These are phyloP conservation scores for Seriola quinqueradiata DNA, from an alignment of 2,113 vertebrate genomes.

Conservation along the genomic window DNA sequence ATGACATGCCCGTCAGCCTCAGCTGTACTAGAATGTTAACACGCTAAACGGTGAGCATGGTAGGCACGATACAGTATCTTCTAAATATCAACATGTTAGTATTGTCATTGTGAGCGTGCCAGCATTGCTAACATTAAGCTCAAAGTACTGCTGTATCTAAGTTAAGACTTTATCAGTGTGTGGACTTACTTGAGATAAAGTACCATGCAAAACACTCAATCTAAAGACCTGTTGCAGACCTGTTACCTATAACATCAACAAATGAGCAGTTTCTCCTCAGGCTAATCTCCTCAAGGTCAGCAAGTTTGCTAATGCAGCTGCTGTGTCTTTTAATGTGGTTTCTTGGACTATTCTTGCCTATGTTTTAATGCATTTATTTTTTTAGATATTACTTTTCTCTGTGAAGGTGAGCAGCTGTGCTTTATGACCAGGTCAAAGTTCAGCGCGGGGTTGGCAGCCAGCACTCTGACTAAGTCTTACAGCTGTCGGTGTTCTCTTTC, in stretches of 20 bases:
- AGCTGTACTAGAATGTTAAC: no score
- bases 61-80: neutral
- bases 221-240: neutral
- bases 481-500: slow-evolving; percentile 11
- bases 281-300: neutral
- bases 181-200: no score
- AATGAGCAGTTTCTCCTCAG: slow-evolving; percentile 9
- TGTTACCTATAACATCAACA: neutral
- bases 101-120: neutral
- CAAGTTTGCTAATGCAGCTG: neutral
- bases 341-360: neutral
- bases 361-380: neutral
- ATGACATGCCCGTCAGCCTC: neutral
- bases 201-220: neutral
- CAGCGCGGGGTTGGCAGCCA: slow-evolving; percentile 17
- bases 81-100: neutral
- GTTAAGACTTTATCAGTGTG: no score
- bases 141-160: no score
- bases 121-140: neutral
- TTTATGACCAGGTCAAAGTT: slow-evolving; percentile 49
- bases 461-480: slow-evolving; percentile 21
- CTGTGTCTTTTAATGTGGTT: neutral
- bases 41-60: no score
- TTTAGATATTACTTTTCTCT: neutral
- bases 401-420: slow-evolving; percentile 9